These are phyloP conservation scores for Eupithecia dodoneata DNA, from an alignment of 2,888 invertebrate genomes.

Conservation along the genomic window DNA sequence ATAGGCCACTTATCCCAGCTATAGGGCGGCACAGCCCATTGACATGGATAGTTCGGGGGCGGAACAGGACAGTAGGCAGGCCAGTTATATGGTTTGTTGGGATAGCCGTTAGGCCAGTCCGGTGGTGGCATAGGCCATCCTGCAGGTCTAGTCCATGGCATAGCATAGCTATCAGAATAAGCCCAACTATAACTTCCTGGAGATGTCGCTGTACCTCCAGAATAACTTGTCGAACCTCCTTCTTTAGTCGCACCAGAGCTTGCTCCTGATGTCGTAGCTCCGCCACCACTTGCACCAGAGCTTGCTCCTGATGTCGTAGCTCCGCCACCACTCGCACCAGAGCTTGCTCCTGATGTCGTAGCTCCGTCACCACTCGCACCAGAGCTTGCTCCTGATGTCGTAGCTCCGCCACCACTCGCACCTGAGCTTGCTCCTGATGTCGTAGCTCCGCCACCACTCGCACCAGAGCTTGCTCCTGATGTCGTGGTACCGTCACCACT, in stretches of 20 bases:
- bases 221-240: background rate
- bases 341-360: background rate
- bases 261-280: background rate
- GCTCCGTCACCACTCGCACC: background rate
- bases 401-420: background rate
- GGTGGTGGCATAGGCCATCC: background rate
- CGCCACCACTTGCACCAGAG: background rate
- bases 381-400: background rate
- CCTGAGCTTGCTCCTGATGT: background rate
- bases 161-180: background rate
- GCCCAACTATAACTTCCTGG: background rate
- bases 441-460: background rate
- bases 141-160: constrained; percentile 2
- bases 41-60: background rate
- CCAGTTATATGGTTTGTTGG: background rate
- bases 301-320: background rate
- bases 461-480: background rate
- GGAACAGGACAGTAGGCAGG: background rate
- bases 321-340: background rate
- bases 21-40: constrained; percentile 1
- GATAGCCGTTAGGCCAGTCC: background rate
- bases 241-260: background rate
- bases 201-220: background rate
- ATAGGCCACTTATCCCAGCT: constrained; percentile 1
- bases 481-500: background rate